Base-by-base conservation (phyloP, 2,113 vertebrate genomes). In the Alligator sinensis region DNA sequence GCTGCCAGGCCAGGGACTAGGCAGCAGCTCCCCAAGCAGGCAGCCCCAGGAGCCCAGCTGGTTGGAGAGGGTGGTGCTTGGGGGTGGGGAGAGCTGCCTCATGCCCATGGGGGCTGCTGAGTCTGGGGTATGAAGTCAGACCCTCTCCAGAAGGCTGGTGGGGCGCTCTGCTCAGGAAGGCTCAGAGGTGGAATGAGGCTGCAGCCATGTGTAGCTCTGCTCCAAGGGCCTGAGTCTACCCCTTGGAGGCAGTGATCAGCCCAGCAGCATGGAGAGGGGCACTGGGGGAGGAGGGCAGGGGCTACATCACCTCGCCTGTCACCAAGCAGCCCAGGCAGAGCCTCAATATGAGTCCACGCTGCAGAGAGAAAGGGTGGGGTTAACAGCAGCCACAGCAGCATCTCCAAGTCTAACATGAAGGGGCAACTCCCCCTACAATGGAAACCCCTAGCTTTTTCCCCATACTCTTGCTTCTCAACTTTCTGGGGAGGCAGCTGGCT, bases 261-360 rank as follows among this genome's bases (percentile, higher is more conserved):
- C 9, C 19, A 68, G 28, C 80, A 19, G 75, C 5, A 7, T 63
- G 22, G 34, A 1, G 5, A 74, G 74, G 6, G 77, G 70, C 30
- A 30, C 34, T 13, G 5, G 6, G 34, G 4, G 30, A 30, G 30
- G 22, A 78, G 38, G 4, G 64, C 3, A 34, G 57, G 15, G 25
- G 47, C 30, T 1, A 3, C 27, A 4, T 5, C 6, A 19, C 27
- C 11, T 21, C 2, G 3, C 58, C 21, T 5, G 59, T 34, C 28
- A 17, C 24, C 16, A 18, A 6, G 2, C 4, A 7, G 8, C 38
- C 38, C 22, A 21, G 38, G 22, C 2, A 4, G 15, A 76, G 68
- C 17, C 70, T 97, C 95, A 97, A 64, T 91, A 96, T 0, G 74
- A 62, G n/a, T 97, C 95, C 58, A 6, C 0, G 1, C 97, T 97